Evolutionary conservation across 2,113 vertebrate species (phyloP).

Genomic region (Ameiurus melas): DNA sequence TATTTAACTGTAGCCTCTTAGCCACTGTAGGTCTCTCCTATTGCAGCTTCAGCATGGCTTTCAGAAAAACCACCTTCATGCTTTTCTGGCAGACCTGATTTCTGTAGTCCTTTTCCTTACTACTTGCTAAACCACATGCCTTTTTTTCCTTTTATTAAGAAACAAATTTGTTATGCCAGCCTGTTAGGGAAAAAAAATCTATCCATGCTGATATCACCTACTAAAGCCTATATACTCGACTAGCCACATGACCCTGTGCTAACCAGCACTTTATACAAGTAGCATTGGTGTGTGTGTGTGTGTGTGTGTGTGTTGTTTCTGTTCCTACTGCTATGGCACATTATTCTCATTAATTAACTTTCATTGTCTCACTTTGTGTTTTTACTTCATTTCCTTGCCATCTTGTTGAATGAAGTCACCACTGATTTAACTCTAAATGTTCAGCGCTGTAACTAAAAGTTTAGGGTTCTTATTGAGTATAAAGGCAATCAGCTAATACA

Average conservation of each 20-base stretch:
- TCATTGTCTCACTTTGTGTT: neutral
- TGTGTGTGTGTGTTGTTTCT: neutral
- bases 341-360: constrained; percentile 18
- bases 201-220: neutral
- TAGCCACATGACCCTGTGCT: constrained; percentile 8
- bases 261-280: constrained; percentile 30
- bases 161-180: neutral
- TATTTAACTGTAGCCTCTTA: neutral
- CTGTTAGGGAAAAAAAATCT: neutral
- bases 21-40: neutral
- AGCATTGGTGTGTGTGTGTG: constrained; percentile 5
- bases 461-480: constrained; percentile 1
- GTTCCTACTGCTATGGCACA: constrained; percentile 22
- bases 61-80: neutral
- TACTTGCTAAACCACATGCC: constrained; percentile 13
- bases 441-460: neutral
- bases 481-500: neutral
- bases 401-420: neutral
- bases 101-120: neutral
- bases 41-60: neutral
- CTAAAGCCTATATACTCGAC: neutral
- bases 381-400: neutral
- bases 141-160: constrained; percentile 8
- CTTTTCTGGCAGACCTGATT: neutral
- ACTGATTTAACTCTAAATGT: neutral